Conservation (phyloP, 2,888 invertebrate genomes). For the Argynnis bischoffii region DNA sequence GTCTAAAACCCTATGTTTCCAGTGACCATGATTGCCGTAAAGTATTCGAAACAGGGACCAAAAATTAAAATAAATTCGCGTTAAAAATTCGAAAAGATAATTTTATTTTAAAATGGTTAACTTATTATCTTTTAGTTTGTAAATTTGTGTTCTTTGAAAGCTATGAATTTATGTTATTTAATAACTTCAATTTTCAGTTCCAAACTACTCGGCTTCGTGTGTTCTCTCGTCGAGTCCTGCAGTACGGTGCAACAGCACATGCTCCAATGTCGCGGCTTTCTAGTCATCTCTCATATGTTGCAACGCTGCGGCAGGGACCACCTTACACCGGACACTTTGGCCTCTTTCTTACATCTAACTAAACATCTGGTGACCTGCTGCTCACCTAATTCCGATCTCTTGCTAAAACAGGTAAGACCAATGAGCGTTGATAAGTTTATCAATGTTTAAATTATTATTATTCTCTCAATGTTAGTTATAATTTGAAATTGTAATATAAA, state of each 20-base stretch:
- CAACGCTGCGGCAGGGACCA: conserved; percentile 96
- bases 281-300: conserved; percentile 98
- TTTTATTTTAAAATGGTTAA: too few species aligned
- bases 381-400: conserved; percentile 94
- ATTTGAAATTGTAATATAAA: too few species aligned
- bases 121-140: neutral
- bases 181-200: conserved; percentile 83
- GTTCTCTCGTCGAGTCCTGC: conserved; percentile 97
- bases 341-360: conserved; percentile 94
- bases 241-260: conserved; percentile 99
- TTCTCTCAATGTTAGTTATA: too few species aligned
- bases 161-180: neutral
- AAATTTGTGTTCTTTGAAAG: neutral
- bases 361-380: conserved; percentile 96
- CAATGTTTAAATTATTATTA: neutral
- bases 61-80: too few species aligned
- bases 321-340: conserved; percentile 95
- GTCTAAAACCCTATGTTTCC: too few species aligned
- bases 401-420: conserved; percentile 91
- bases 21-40: too few species aligned
- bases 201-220: conserved; percentile 97
- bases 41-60: too few species aligned
- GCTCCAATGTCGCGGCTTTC: conserved; percentile 98
- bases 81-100: too few species aligned
- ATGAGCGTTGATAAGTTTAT: neutral